phyloP scores from a whole-genome alignment of 1,140 invertebrate species.

The Goniozus legneri region DNA sequence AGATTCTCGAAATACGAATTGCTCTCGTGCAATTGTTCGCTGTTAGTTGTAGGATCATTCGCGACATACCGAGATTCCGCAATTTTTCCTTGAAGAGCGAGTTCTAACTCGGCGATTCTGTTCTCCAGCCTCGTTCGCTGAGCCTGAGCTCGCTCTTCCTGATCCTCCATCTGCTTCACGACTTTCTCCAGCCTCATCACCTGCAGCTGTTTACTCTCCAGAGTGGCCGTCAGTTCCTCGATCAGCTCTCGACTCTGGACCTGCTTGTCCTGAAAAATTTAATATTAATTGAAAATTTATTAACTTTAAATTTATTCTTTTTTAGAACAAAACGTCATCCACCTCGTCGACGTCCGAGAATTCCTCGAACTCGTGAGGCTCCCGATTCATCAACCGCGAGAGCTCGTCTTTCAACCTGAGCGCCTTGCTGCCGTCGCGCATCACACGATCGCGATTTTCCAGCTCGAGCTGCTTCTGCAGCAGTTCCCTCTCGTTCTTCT shows the following conservation, averaged over 20 bases:
- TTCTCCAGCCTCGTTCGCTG: slow-evolving; percentile 61
- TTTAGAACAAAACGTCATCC: no score
- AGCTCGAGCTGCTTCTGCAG: slow-evolving; percentile 53
- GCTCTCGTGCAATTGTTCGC: not conserved
- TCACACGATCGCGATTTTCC: slow-evolving; percentile 54
- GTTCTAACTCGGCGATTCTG: slow-evolving; percentile 59
- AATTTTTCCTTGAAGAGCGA: slow-evolving; percentile 40
- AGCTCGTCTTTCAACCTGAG: slow-evolving; percentile 54
- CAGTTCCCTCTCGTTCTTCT: slow-evolving; percentile 49
- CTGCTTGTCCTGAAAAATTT: slow-evolving; percentile 11
- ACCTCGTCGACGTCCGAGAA: slow-evolving; percentile 9
- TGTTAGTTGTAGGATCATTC: not conserved
- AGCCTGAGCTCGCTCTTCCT: slow-evolving; percentile 58
- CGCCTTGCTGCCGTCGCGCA: slow-evolving; percentile 53
- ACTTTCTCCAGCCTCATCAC: slow-evolving; percentile 59
- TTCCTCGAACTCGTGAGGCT: not conserved
- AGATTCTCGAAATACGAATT: not conserved
- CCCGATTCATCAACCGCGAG: slow-evolving; percentile 31
- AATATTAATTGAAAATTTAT: not conserved
- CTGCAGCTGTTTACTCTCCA: slow-evolving; percentile 59
- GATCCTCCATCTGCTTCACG: slow-evolving; percentile 60
- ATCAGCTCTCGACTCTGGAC: slow-evolving; percentile 55
- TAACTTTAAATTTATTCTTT: no score
- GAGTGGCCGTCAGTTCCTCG: slow-evolving; percentile 51
- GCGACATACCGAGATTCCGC: slow-evolving; percentile 38